Evolutionary conservation across 2,888 invertebrate species (phyloP).

Genomic region (Panopea generosa): DNA sequence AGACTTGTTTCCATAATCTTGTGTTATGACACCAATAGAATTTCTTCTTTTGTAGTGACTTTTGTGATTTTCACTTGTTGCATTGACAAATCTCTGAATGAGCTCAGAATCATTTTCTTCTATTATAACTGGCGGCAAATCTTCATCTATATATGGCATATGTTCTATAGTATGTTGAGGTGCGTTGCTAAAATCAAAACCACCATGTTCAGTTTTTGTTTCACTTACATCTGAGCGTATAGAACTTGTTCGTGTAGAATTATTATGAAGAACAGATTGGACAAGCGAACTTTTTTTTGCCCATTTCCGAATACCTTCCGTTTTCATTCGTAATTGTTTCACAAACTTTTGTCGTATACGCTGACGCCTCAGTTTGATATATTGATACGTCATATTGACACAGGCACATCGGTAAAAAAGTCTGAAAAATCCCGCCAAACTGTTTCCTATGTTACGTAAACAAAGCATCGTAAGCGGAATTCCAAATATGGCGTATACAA

Average conservation of each 20-base stretch:
- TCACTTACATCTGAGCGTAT: too few relatives aligned
- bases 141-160: too few relatives aligned
- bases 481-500: slow-evolving; percentile 96
- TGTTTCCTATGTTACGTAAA: slow-evolving; percentile 96
- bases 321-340: slow-evolving; percentile 33
- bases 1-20: neutral
- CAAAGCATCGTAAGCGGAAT: slow-evolving; percentile 98
- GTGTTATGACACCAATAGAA: neutral
- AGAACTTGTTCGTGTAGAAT: too few relatives aligned
- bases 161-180: too few relatives aligned
- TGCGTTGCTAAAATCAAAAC: too few relatives aligned
- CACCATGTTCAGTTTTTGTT: too few relatives aligned
- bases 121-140: too few relatives aligned
- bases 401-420: slow-evolving; percentile 88
- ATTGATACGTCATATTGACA: slow-evolving; percentile 59
- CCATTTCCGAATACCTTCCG: slow-evolving; percentile 41
- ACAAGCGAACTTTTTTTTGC: slow-evolving; percentile 44
- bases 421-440: slow-evolving; percentile 95
- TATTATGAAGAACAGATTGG: slow-evolving; percentile 18
- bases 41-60: too few relatives aligned
- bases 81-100: too few relatives aligned
- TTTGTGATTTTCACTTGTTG: too few relatives aligned
- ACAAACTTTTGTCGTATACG: slow-evolving; percentile 35
- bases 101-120: too few relatives aligned
- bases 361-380: slow-evolving; percentile 47